Percentiles rank a stretch among this genome's conserved stretches.
Evolutionary conservation across 2,113 vertebrate genomes (phyloP).

Genomic region (Channa argus): DNA sequence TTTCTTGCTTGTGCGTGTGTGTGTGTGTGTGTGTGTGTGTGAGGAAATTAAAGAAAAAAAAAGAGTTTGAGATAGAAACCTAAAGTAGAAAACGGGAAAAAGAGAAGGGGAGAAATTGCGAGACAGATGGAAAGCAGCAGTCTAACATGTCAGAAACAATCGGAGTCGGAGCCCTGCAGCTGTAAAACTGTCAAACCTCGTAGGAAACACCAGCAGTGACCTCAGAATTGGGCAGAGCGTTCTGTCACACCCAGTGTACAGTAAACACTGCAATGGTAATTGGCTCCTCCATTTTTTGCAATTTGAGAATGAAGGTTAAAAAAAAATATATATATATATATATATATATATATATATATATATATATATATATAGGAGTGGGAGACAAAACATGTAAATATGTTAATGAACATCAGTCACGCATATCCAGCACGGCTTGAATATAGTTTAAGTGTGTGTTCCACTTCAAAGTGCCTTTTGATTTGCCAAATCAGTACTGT

Average conservation of each 20-base stretch:
- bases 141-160: conserved; percentile 66
- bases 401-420: conserved; percentile 34
- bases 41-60: conserved; percentile 42
- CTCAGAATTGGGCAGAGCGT: conserved; percentile 60
- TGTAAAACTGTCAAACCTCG: conserved; percentile 69
- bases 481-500: conserved; percentile 33
- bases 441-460: conserved; percentile 28
- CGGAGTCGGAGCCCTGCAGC: conserved; percentile 43
- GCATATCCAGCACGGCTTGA: not conserved
- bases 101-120: conserved; percentile 22
- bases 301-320: conserved; percentile 59
- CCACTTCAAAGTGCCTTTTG: conserved; percentile 56
- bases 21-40: conserved; percentile 15
- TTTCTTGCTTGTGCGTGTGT: conserved; percentile 22
- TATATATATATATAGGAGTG: conserved; percentile 11
- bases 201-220: conserved; percentile 70
- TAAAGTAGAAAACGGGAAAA: conserved; percentile 33
- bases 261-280: conserved; percentile 68
- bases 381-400: not conserved
- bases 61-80: conserved; percentile 39
- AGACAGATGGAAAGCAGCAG: conserved; percentile 55
- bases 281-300: conserved; percentile 48
- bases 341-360: no score
- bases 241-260: conserved; percentile 68
- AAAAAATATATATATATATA: no score